A percentile compares a stretch with the other conserved stretches of the same genome.
These are phyloP conservation scores for Neodiprion pinetum DNA, from an alignment of 1,140 invertebrate species.

Conservation along the genomic window DNA sequence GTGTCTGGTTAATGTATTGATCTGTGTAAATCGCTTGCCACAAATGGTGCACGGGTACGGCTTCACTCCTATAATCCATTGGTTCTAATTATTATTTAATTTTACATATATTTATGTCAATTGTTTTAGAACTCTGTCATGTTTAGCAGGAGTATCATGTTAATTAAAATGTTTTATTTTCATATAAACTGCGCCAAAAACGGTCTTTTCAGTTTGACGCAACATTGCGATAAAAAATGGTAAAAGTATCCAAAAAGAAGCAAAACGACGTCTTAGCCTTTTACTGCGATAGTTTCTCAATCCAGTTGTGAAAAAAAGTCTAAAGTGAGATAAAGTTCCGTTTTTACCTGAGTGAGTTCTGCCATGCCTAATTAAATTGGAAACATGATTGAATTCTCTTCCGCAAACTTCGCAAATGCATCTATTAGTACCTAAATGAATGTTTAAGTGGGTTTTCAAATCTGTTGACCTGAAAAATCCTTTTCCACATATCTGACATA, in stretches of 20 bases:
- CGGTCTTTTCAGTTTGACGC: too few species aligned
- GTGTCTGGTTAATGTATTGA: slow-evolving; percentile 51
- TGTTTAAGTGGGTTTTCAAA: slow-evolving; percentile 59
- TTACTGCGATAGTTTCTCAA: too few species aligned
- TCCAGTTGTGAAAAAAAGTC: too few species aligned
- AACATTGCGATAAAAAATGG: too few species aligned
- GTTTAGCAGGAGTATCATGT: slow-evolving; percentile 9
- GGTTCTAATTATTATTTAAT: slow-evolving; percentile 6
- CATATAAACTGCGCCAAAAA: too few species aligned
- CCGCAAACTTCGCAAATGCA: slow-evolving; percentile 61
- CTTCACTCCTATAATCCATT: slow-evolving; percentile 47
- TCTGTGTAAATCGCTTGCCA: slow-evolving; percentile 60
- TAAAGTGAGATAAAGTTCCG: too few species aligned
- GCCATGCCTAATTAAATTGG: slow-evolving; percentile 60
- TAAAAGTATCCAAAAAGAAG: too few species aligned
- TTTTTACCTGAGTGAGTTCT: slow-evolving; percentile 55
- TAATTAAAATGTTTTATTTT: slow-evolving; percentile 1
- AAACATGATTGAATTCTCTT: slow-evolving; percentile 59
- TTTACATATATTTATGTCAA: slow-evolving; percentile 12
- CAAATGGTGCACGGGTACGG: slow-evolving; percentile 60
- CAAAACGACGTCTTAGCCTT: too few species aligned
- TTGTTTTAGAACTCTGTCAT: slow-evolving; percentile 13
- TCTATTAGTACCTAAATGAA: slow-evolving; percentile 58
- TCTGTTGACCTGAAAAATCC: slow-evolving; percentile 56
- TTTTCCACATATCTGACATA: slow-evolving; percentile 54